Base-by-base conservation (phyloP, 2,113 vertebrate species). In the Rhipidura dahli region DNA sequence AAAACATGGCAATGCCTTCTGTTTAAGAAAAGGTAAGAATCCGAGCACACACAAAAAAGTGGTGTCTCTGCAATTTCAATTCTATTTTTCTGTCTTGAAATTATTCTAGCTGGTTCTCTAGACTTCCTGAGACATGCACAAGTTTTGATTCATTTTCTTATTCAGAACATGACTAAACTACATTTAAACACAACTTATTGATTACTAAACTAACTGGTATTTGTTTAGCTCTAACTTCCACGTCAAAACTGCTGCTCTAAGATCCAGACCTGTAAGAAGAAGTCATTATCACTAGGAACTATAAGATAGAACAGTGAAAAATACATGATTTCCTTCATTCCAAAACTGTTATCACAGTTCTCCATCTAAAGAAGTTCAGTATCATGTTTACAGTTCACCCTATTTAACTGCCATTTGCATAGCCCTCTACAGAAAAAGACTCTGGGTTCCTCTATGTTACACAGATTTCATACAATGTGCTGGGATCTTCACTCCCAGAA, bases 261-360 rank as follows among this genome's bases (percentile, higher is more conserved):
- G 54, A 86, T 57, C 49, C 49, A 80, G 23, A 76, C 6, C 40
- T 18, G 16, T 51, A 50, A 56, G 45, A 53, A 59, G 49, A 54
- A 77, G 11, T 10, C 31, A 27, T 27, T 71, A 49, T 40, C 20
- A 40, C 24, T 11, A 56, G 16, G 49, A 68, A 76, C 12, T 44
- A 0, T 7, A 56, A 64, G 45, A 75, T 0, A 64, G 18, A 68
- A 35, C 9, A 78, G 35, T 17, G 33, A 61, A 70, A 88, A 47
- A 61, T 24, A 42, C 20, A n/a, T 0, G 0, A 27, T 33, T 12
- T 78, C 50, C 57, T 4, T 3, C 56, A 23, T 0, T 3, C 24
- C 57, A 42, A 33, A 83, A 64, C 0, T 0, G 24, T 39, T 45
- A 56, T 14, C 31, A 33, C 53, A 30, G 50, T 35, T 47, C 79